Evolutionary conservation across 2,797 vertebrate genomes (phyloP).

Genomic region (Hybognathus amarus): DNA sequence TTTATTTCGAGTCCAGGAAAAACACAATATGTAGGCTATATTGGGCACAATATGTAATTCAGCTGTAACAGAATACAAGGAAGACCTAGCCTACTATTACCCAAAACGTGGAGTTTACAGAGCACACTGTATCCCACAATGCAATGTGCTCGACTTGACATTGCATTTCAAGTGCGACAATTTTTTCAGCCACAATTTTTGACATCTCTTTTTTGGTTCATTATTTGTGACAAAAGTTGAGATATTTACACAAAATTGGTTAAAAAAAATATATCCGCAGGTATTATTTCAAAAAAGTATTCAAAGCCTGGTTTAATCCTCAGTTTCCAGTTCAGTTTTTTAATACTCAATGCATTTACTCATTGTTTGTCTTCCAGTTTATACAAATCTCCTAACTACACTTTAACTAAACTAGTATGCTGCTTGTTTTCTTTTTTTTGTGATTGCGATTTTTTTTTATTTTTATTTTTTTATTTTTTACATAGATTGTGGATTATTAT

Average conservation of each 20-base stretch:
- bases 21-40: background rate
- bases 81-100: background rate
- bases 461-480: background rate
- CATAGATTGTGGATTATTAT: background rate
- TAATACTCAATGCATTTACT: background rate
- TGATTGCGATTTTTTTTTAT: no score
- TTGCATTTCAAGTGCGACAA: background rate
- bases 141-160: background rate
- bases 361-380: background rate
- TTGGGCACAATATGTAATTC: background rate
- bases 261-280: background rate
- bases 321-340: background rate
- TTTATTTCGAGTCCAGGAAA: background rate
- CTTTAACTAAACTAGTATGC: background rate
- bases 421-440: background rate
- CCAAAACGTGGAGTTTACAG: background rate
- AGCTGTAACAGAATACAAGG: background rate
- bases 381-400: background rate
- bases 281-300: background rate
- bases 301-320: background rate
- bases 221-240: background rate
- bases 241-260: background rate
- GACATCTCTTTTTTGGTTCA: background rate
- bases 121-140: background rate
- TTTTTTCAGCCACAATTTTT: background rate